Base-by-base conservation (phyloP, 2,797 vertebrate species). In the Pyrocephalus nanus region DNA sequence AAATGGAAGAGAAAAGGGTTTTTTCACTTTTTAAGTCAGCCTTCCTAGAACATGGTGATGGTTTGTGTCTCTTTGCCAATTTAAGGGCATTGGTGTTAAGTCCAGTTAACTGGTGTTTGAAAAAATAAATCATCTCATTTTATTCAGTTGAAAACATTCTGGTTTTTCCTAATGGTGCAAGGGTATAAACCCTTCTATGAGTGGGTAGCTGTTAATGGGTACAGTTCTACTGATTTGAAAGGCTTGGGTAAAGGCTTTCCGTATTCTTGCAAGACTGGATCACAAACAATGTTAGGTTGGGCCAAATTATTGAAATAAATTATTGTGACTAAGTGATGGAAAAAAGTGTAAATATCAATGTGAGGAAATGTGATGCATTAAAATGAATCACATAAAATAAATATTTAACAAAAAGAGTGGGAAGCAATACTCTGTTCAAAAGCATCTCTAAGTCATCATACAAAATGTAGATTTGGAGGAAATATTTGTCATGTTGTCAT, bases 351-450 rank as follows among this genome's bases (percentile, higher is more conserved):
- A 93, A 64, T 88, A 88, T 45, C 22, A 57, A 1, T 50, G 38
- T 80, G 19, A 36, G 53, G 29, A 79, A 72, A 82, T 83, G 16
- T 67, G 32, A 64, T 87, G 4, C 19, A 47, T 88, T 83, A 67
- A 55, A 90, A 45, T 2, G 22, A 91, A 42, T 86, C 34, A 65
- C 16, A 50, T 36, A 77, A 79, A 86, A 85, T 58, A 93, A 96
- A 82, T 93, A 83, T 83, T 93, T 89, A 82, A 89, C 38, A 93
- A 69, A 67, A 93, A 71, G 57, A 61, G 85, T 92, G 54, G 81
- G 69, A 91, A 42, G 47, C 87, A 26, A 80, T 32, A 32, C 50
- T 78, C 32, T 78, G 9, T 77, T 93, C 45, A 50, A 53, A 96
- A 79, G 26, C 40, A 61, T 51, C 48, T 79, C 42, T 71, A 92